A percentile compares a stretch with the other conserved stretches of the same genome.
phyloP scores from a whole-genome alignment of 2,113 vertebrate genomes.

The Silurus meridionalis region DNA sequence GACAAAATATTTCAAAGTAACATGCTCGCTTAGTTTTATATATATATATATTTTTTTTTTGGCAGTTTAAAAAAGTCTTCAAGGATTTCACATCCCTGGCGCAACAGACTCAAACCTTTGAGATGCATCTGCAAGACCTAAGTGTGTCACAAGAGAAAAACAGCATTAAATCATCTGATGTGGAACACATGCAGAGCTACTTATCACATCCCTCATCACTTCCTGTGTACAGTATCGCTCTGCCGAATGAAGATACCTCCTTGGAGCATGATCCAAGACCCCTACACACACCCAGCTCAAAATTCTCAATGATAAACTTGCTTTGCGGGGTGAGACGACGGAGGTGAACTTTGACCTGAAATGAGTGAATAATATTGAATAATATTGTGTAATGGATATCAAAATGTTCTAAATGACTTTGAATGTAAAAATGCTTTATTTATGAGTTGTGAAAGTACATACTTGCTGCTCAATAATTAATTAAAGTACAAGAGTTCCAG shows the following conservation, averaged over 20 bases:
- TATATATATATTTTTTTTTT: neutral
- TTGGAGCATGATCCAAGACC: slow-evolving; percentile 21
- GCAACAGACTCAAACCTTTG: slow-evolving; percentile 70
- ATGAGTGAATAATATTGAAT: neutral
- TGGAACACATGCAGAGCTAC: neutral
- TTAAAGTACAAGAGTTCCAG: neutral
- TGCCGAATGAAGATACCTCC: neutral
- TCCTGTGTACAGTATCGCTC: slow-evolving; percentile 22
- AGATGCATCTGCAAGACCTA: slow-evolving; percentile 70
- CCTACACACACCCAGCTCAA: neutral
- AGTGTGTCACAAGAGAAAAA: slow-evolving; percentile 18
- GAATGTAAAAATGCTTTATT: neutral
- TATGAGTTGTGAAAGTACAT: neutral
- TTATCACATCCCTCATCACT: neutral
- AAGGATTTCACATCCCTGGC: slow-evolving; percentile 67
- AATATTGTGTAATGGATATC: neutral
- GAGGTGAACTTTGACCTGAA: slow-evolving; percentile 38
- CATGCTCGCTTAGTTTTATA: neutral
- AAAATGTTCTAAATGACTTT: slow-evolving; percentile 3
- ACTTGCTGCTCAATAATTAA: neutral
- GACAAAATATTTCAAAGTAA: neutral
- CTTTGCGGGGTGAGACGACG: slow-evolving; percentile 53
- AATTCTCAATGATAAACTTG: slow-evolving; percentile 38
- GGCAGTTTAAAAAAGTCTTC: slow-evolving; percentile 70
- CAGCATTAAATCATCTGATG: neutral